phyloP scores from a whole-genome alignment of 2,888 invertebrate species.

The Polia nebulosa region DNA sequence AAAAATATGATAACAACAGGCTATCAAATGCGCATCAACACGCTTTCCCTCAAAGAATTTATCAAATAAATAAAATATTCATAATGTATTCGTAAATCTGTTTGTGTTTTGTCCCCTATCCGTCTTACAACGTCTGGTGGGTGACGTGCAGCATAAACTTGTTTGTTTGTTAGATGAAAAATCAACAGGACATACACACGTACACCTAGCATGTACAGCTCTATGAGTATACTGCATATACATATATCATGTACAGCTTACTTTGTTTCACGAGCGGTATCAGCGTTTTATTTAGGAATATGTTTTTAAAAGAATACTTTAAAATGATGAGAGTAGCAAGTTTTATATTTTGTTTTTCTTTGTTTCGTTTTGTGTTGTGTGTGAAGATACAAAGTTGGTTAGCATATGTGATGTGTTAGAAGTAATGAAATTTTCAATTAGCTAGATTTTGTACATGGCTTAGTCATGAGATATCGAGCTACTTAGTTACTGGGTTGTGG shows the following conservation, averaged over 20 bases:
- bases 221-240: constrained; percentile 17
- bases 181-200: constrained; percentile 65
- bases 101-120: constrained; percentile 61
- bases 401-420: background rate
- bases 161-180: constrained; percentile 72
- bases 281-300: constrained; percentile 43
- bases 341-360: constrained; percentile 13
- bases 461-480: too few species aligned
- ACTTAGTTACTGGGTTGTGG: too few species aligned
- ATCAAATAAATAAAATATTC: constrained; percentile 51
- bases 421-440: too few species aligned
- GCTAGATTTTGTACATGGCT: too few species aligned
- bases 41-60: constrained; percentile 1
- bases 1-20: background rate
- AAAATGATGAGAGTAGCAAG: constrained; percentile 34
- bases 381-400: background rate
- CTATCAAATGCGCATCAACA: constrained; percentile 32
- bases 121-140: constrained; percentile 63
- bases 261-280: constrained; percentile 43
- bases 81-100: constrained; percentile 56
- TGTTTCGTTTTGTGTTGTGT: constrained; percentile 7
- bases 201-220: background rate
- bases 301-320: constrained; percentile 43
- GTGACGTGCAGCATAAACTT: constrained; percentile 67
- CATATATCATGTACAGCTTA: constrained; percentile 22